Base-by-base conservation (phyloP, 2,113 vertebrate genomes). In the Pycnonotus jocosus region DNA sequence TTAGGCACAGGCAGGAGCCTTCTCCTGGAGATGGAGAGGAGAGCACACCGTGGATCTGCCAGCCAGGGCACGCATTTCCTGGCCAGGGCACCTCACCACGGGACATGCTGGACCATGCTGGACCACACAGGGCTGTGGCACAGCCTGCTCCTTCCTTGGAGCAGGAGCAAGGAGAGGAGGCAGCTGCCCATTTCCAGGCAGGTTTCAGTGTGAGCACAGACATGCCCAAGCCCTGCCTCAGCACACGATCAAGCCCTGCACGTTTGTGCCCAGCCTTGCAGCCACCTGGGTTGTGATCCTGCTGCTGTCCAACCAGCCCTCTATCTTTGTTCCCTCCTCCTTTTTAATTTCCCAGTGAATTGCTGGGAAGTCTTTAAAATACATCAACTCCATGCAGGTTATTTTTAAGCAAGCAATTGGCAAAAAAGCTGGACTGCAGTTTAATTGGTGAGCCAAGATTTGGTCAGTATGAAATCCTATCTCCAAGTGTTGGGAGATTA, bases 41-140 rank as follows among this genome's bases (percentile, higher is more conserved):
- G 37, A 64, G 68, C 50, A 24, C 9, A 4, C 3, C 1, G 0
- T 0, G 4, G 28, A 15, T 50, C 42, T 50, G 31, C 11, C 11
- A 47, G 37, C 20, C 58, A 45, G 28, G 20, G 5, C 66, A 78
- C 0, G 1, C 5, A 12, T 12, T 33, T 40, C 71, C 76, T 9
- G 33, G 61, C 80, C 5, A 1, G 1, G 48, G 9, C 57, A 71
- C 54, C n/a, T 23, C 31, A 3, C 13, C 81, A 11, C 15, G 7
- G 72, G 33, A 30, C 68, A 13, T 10, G 10, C 53, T 38, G 50
- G 37, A 37, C 70, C 74, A 2, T 5, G 3, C 47, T 10, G 37
- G 54, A 60, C 53, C 71, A 53, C 5, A 7, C 15, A 10, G 0
- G 4, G 66, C 72, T 40, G 28, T 8, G 18, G 74, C 54, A 33